These are phyloP conservation scores for Leptinotarsa defecta DNA, from an alignment of 1,140 invertebrate species.

Conservation along the genomic window DNA sequence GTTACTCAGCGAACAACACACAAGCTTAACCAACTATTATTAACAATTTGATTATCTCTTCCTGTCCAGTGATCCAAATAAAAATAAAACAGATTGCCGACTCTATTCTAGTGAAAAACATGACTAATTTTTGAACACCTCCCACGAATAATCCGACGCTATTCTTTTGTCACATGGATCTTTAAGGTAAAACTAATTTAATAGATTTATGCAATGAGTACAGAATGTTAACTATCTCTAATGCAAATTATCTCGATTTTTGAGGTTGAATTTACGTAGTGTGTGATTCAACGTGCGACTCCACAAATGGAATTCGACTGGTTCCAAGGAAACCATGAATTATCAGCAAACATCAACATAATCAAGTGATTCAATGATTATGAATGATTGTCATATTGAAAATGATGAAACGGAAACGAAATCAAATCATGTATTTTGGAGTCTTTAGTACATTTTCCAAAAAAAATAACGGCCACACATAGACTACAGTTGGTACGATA, in stretches of 20 bases:
- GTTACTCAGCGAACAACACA: not conserved
- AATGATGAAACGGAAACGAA: no score
- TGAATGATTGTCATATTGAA: no score
- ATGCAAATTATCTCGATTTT: slow-evolving; percentile 9
- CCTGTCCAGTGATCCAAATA: not conserved
- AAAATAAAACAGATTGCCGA: not conserved
- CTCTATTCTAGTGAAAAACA: not conserved
- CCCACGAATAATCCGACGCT: not conserved
- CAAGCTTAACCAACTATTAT: not conserved
- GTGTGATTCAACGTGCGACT: not conserved
- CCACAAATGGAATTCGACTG: no score
- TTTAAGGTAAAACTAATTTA: not conserved
- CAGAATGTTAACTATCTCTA: not conserved
- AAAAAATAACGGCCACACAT: no score
- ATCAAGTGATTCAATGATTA: no score
- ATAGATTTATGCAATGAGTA: not conserved
- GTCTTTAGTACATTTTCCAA: no score
- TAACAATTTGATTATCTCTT: not conserved
- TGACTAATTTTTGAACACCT: slow-evolving; percentile 4
- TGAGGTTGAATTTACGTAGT: not conserved
- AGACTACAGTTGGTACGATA: no score
- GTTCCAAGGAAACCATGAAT: no score
- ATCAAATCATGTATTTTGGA: no score
- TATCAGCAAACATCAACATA: no score
- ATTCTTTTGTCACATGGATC: not conserved